These are phyloP conservation scores for Crotalus horridus DNA, from an alignment of 2,113 vertebrate species.

Conservation along the genomic window DNA sequence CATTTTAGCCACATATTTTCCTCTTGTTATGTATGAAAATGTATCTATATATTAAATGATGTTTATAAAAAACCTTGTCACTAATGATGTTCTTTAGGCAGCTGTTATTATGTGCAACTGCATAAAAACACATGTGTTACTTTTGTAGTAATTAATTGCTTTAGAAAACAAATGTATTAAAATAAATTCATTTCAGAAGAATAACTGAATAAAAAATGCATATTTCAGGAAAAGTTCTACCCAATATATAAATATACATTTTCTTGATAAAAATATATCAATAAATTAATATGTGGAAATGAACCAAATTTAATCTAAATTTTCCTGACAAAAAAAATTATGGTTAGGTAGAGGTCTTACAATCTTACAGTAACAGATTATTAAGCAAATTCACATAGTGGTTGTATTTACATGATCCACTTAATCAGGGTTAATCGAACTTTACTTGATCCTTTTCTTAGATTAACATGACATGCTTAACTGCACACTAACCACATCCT, in stretches of 20 bases:
- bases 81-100: not conserved
- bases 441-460: not conserved
- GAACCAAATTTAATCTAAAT: not conserved
- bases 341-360: not conserved
- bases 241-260: not conserved
- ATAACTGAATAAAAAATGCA: not conserved
- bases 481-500: not conserved
- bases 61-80: not conserved
- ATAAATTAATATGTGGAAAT: not conserved
- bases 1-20: not conserved
- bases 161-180: not conserved
- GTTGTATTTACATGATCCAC: not conserved
- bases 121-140: not conserved
- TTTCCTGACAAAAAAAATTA: not conserved
- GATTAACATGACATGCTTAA: not conserved
- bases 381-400: not conserved
- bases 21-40: not conserved
- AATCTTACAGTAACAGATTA: not conserved
- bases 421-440: not conserved
- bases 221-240: not conserved
- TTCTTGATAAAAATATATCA: not conserved
- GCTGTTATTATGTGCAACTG: not conserved
- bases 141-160: not conserved
- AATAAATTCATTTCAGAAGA: not conserved
- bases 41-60: not conserved